These are phyloP conservation scores for Hoplodrina blanda DNA, from an alignment of 2,888 invertebrate genomes.

Conservation along the genomic window DNA sequence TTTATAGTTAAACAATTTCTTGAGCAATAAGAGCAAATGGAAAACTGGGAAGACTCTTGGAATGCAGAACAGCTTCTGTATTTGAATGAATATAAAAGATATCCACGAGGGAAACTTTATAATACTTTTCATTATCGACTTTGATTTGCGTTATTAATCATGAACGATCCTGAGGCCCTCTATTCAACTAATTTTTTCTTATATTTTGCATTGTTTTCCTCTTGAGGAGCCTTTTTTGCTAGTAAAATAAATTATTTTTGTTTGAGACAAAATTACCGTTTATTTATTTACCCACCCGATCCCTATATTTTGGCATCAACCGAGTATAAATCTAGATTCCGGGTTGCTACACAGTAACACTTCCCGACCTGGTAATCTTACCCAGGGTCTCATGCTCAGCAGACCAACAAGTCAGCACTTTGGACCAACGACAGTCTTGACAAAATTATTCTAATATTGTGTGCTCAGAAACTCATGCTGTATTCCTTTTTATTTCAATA, in stretches of 20 bases:
- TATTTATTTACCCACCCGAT: too few species aligned
- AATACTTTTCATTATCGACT: slow-evolving; percentile 28
- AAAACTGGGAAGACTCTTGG: background rate
- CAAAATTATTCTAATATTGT: slow-evolving; percentile 3
- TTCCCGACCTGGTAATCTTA: too few species aligned
- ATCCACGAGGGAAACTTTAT: slow-evolving; percentile 10
- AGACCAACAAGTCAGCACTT: background rate
- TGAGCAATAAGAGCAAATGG: slow-evolving; percentile 3
- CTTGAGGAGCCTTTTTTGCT: background rate
- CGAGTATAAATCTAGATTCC: too few species aligned
- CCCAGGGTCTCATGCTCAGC: too few species aligned
- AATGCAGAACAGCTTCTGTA: slow-evolving; percentile 10
- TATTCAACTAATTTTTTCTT: slow-evolving; percentile 2
- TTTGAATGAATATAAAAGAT: slow-evolving; percentile 15
- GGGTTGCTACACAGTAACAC: too few species aligned
- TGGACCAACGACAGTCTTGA: background rate
- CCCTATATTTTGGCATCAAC: too few species aligned
- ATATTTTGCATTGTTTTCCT: slow-evolving; percentile 1
- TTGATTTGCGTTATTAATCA: slow-evolving; percentile 24
- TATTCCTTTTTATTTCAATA: slow-evolving; percentile 11
- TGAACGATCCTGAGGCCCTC: background rate
- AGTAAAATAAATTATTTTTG: slow-evolving; percentile 12
- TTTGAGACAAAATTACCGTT: too few species aligned
- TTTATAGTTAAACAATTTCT: background rate
- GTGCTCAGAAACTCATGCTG: slow-evolving; percentile 3